These are phyloP conservation scores for Eutolmus rufibarbis DNA, from an alignment of 2,888 invertebrate genomes.

Conservation along the genomic window DNA sequence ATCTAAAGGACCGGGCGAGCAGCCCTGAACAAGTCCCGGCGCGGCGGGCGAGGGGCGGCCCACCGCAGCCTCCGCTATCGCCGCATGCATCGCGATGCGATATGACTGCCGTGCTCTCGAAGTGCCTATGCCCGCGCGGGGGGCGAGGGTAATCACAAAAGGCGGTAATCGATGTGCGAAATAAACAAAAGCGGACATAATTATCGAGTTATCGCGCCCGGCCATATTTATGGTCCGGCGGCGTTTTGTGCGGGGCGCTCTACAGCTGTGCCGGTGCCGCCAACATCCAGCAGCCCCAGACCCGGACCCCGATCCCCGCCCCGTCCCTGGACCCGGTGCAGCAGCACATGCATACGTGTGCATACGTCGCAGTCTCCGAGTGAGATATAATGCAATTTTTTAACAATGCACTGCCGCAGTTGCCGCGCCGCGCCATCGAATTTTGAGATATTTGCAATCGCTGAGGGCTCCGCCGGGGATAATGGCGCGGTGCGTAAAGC, in stretches of 20 bases:
- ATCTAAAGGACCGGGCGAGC: slow-evolving; percentile 35
- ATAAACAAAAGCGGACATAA: slow-evolving; percentile 64
- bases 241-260: slow-evolving; percentile 36
- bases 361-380: slow-evolving; percentile 12
- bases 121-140: slow-evolving; percentile 45
- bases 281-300: slow-evolving; percentile 15
- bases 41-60: slow-evolving; percentile 4
- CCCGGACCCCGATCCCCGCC: neutral
- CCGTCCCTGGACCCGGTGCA: neutral
- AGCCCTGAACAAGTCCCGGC: slow-evolving; percentile 8
- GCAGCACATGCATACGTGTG: slow-evolving; percentile 9
- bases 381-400: slow-evolving; percentile 43
- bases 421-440: slow-evolving; percentile 22
- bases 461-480: slow-evolving; percentile 37
- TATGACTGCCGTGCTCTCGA: slow-evolving; percentile 4
- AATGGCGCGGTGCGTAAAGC: slow-evolving; percentile 40
- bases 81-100: slow-evolving; percentile 37
- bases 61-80: slow-evolving; percentile 17
- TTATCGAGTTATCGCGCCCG: slow-evolving; percentile 63
- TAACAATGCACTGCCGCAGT: slow-evolving; percentile 37
- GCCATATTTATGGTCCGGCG: slow-evolving; percentile 53
- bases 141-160: slow-evolving; percentile 52
- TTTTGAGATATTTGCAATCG: slow-evolving; percentile 42
- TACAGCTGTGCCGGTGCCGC: slow-evolving; percentile 40
- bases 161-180: slow-evolving; percentile 62